Evolutionary conservation across 30 jellyfish, hydroid and myxozoan species (phyloP), one percentile per base, ranked within the genome.

Genomic region (Euphysa ruthae): DNA sequence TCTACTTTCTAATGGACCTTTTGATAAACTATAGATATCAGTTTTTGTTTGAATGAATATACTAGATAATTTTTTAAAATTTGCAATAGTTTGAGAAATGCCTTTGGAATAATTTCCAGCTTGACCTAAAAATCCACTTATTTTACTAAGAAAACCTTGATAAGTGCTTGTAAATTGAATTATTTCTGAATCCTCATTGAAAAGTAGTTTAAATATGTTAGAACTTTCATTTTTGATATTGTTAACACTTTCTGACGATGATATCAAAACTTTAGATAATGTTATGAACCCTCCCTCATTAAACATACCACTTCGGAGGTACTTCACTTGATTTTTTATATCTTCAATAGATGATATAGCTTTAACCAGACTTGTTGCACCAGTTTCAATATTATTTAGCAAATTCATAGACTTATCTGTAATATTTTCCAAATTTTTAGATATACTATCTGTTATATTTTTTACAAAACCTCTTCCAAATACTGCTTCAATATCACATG

Each of bases 1-100:
- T 6, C 96, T 92, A 63, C 63, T 63, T 38, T 78, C 96, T 1
- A 86, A 23, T 30, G 96, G 96, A 4, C 96, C 96, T 26, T 74
- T 55, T 20, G 87, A 49, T 5, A 73, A 68, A 30, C 56, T 80
- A 2, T 61, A 66, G 35, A 86, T 56, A 32, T 73, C 70, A 1
- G 4, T 44, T 29, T 42, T 58, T 6, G 79, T 74, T 30, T 31
- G 51, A 0, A 72, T 54, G 54, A 78, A 86, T 8, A 78, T 35
- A 16, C 63, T 60, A 35, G 58, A 69, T 13, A 86, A 66, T 25
- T 72, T 79, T 13, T 66, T 88, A 13, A 86, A 92, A 16, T 68
- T 73, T 19, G 35, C 91, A 21, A 66, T 27, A 22, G 94, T 94
- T 7, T 65, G 82, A 35, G 73, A 61, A 30, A 79, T 46, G 30